A percentile compares a stretch with the other conserved stretches of the same genome.
Evolutionary conservation across 2,888 invertebrate genomes (phyloP).

Genomic region (Andrena camellia): DNA sequence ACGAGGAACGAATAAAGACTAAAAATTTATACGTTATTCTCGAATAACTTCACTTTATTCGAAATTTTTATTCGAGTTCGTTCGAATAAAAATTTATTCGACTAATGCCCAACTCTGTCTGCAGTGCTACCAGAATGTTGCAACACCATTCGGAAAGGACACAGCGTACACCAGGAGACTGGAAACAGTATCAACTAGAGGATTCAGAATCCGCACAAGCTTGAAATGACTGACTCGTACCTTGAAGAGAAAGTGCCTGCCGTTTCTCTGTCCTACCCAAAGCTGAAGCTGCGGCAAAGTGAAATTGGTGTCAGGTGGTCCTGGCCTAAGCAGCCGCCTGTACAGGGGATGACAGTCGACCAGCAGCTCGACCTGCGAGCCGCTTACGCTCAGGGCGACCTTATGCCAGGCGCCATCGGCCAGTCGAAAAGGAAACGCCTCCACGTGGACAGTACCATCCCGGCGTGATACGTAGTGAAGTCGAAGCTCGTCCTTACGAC

Average conservation of each 20-base stretch:
- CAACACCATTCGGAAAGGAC: background rate
- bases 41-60: no score
- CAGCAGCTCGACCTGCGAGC: conserved; percentile 92
- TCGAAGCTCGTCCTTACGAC: conserved; percentile 94
- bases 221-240: conserved; percentile 84
- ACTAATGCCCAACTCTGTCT: no score
- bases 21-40: no score
- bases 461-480: conserved; percentile 92
- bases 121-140: background rate
- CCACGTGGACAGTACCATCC: conserved; percentile 89
- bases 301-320: conserved; percentile 91
- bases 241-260: conserved; percentile 94
- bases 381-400: conserved; percentile 93
- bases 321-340: conserved; percentile 91
- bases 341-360: conserved; percentile 95
- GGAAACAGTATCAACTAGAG: background rate
- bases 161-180: background rate
- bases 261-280: conserved; percentile 95
- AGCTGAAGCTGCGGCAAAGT: conserved; percentile 91
- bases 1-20: no score
- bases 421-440: conserved; percentile 94
- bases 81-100: no score
- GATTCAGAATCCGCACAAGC: background rate
- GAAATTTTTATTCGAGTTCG: no score
- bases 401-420: conserved; percentile 96